Conservation (phyloP, 2,888 invertebrate genomes). For the Amphipyra berbera region DNA sequence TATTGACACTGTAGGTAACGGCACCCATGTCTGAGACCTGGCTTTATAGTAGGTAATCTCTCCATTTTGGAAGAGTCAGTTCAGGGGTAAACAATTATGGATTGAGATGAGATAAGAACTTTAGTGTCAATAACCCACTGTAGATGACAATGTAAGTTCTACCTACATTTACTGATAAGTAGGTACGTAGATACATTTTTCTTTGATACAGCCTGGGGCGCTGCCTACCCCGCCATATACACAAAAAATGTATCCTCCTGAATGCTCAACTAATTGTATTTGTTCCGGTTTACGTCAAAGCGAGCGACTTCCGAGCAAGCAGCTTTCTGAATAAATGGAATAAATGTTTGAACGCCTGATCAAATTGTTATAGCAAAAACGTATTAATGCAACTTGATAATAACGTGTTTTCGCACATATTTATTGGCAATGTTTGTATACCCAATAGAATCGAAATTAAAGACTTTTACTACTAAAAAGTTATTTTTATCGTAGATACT, state of each 20-base stretch:
- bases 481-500: too few relatives aligned
- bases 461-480: too few relatives aligned
- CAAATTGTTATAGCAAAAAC: slow-evolving; percentile 49
- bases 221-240: slow-evolving; percentile 20
- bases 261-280: slow-evolving; percentile 56
- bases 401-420: slow-evolving; percentile 9
- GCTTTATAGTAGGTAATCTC: too few relatives aligned
- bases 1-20: too few relatives aligned
- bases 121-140: too few relatives aligned
- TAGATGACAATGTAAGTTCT: too few relatives aligned
- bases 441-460: background rate
- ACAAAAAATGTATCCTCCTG: slow-evolving; percentile 42
- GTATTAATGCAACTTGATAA: slow-evolving; percentile 27
- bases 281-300: slow-evolving; percentile 52
- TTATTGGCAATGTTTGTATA: slow-evolving; percentile 6
- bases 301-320: slow-evolving; percentile 52
- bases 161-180: too few relatives aligned
- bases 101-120: too few relatives aligned
- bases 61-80: too few relatives aligned
- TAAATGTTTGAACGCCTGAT: slow-evolving; percentile 56
- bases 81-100: too few relatives aligned
- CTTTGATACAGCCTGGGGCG: slow-evolving; percentile 21
- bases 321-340: slow-evolving; percentile 41
- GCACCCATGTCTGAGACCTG: too few relatives aligned
- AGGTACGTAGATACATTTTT: background rate